Percentiles rank a stretch among this genome's conserved stretches.
phyloP scores from a whole-genome alignment of 2,888 invertebrate genomes.

The Trichogramma evanescens region DNA sequence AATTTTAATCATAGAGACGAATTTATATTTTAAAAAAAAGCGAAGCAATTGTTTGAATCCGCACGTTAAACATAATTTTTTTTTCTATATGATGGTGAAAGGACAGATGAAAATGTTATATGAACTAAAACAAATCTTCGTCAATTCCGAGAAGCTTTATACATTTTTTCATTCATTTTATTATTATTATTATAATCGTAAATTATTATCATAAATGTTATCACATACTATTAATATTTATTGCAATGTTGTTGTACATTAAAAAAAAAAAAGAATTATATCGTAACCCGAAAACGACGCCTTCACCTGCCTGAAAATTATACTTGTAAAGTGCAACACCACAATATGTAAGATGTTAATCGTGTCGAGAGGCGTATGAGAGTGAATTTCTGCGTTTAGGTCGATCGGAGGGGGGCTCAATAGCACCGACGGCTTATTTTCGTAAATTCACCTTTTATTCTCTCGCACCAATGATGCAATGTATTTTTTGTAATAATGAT shows the following conservation, averaged over 20 bases:
- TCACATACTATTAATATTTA: constrained; percentile 28
- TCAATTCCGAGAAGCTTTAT: constrained; percentile 25
- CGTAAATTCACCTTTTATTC: too few relatives aligned
- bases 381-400: neutral
- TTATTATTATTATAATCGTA: constrained; percentile 14
- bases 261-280: too few relatives aligned
- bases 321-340: neutral
- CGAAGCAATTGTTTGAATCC: constrained; percentile 15
- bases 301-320: neutral
- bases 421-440: constrained; percentile 13
- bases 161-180: constrained; percentile 21
- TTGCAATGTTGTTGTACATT: constrained; percentile 35
- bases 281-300: neutral
- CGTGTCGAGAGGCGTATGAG: neutral
- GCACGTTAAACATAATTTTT: constrained; percentile 12
- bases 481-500: too few relatives aligned
- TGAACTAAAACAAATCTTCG: constrained; percentile 10
- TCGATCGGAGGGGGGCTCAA: constrained; percentile 21
- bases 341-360: neutral
- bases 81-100: constrained; percentile 28
- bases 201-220: constrained; percentile 28
- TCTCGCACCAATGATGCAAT: too few relatives aligned
- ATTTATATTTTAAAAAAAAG: constrained; percentile 3
- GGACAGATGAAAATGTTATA: constrained; percentile 21
- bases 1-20: neutral